Base-by-base conservation (phyloP, 1,140 invertebrate genomes). In the Xylocopa sonorina region DNA sequence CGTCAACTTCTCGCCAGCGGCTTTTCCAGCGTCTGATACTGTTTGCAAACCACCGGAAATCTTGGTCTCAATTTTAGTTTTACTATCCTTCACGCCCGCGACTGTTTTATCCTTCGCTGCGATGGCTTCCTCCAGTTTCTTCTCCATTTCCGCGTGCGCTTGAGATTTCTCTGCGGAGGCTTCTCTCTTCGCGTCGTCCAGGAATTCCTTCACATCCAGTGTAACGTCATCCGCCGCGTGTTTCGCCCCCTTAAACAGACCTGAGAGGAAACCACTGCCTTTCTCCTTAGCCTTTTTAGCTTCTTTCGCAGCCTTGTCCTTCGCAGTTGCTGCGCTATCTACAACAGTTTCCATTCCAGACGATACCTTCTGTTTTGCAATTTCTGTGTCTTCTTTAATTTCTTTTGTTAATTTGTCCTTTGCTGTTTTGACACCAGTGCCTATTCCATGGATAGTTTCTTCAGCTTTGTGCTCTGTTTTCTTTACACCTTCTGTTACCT, bases 201-300 rank as follows among this genome's bases (percentile, higher is more conserved):
- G 32, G 32, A 87, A 83, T 2, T 87, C 84, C 64, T 83, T 81
- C 0, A 83, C 78, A 38, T 38, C 38, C 12, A 86, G 10, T 14
- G 7, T 34, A 14, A 60, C 21, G 21, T 60, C 84, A 0, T 87
- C 88, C 14, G 74, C 76, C 1, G 80, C n/a, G 12, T 89, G 55
- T 74, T 89, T 89, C 0, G 66, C 76, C 24, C 87, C 82, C 62
- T 88, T 89, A 5, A 88, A 87, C 4, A 87, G 76, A 2, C 84
- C 86, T 5, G 88, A 81, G 0, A 88, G 68, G 24, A 88, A 87
- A 2, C 88, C 84, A 6, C 74, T 48, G 0, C 38, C 48, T 41
- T 88, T 90, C 6, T 86, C 83, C 29, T 89, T 89, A 0, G 77
- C 80, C 58, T 85, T 87, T 21, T 87, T 88, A 0, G 76, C 66